Base-by-base conservation (phyloP, 92 coral and sea anemone species). In the Plumapathes pennacea region DNA sequence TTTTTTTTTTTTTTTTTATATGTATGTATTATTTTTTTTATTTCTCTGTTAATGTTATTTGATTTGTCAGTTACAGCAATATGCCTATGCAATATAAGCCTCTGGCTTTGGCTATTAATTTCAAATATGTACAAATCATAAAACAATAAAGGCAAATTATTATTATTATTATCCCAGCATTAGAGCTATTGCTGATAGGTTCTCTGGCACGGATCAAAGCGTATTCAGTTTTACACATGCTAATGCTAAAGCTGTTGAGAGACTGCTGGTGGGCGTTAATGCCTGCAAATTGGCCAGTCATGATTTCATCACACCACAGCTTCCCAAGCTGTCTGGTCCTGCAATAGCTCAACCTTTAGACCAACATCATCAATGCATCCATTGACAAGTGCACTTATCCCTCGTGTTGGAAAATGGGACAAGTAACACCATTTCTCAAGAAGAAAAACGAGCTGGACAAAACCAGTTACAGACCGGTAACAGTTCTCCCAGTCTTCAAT, bases 401-500 rank as follows among this genome's bases (percentile, higher is more conserved):
- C 24, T 37, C 52, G 15, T 29, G 62, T 20, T 65, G 73, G 62
- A 65, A 65, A 51, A 65, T 51, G 73, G 73, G 62, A 27, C 73
- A 65, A 45, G 23, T 50, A 50, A 52, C 70, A 28, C 59, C 70
- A 10, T 4, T 46, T 5, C 53, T 38, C 18, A 66, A 66, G 25
- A 66, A 66, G 21, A 64, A 39, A 18, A 52, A 66, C 40, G 64
- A 66, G 38, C 62, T 50, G 23, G 10, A 45, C 32, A 45, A 72
- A 39, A 38, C 18, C 23, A 62, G 54, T 28, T 71, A 71, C 46
- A 33, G 74, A 20, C 53, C 64, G 28, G 36, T 66, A 33, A 66
- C 63, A 27, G 74, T 70, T 15, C 71, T 71, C 19, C 71, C 70
- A 20, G 60, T 46, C 7, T 43, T 50, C 33, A 72, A 72, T 27